phyloP scores from a whole-genome alignment of 2,797 vertebrate genomes.

The Babyrousa celebensis region DNA sequence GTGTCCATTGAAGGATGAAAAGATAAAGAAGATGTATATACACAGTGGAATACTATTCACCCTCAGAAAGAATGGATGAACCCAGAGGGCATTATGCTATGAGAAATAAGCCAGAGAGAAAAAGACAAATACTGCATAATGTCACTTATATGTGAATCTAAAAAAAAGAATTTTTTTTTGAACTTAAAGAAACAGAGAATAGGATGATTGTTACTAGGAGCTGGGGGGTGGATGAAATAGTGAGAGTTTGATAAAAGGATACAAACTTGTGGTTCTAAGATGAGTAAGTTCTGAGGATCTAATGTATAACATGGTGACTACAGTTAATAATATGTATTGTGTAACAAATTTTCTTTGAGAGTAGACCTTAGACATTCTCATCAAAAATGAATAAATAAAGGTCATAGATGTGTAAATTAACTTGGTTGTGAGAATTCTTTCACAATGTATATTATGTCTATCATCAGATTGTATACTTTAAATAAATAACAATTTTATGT shows the following conservation, averaged over 20 bases:
- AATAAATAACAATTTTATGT: background rate
- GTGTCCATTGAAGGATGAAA: background rate
- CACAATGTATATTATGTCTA: background rate
- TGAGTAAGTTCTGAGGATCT: background rate
- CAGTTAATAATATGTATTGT: background rate
- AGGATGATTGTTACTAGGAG: background rate
- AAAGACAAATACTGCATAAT: background rate
- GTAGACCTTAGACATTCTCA: background rate
- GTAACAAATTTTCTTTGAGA: background rate
- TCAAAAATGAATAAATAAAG: background rate
- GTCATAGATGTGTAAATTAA: background rate
- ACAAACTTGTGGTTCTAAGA: background rate
- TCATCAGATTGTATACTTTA: background rate
- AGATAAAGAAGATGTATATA: background rate
- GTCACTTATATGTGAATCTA: background rate
- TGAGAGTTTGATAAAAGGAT: background rate
- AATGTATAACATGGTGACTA: background rate
- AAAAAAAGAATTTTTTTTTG: background rate
- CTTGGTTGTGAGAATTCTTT: background rate
- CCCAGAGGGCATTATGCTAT: background rate
- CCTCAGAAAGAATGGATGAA: background rate
- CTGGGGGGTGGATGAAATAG: background rate
- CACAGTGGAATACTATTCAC: background rate
- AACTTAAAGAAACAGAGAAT: background rate
- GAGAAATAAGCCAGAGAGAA: background rate